These are phyloP conservation scores for Plebejus anna DNA, from an alignment of 2,888 invertebrate genomes.

Conservation along the genomic window DNA sequence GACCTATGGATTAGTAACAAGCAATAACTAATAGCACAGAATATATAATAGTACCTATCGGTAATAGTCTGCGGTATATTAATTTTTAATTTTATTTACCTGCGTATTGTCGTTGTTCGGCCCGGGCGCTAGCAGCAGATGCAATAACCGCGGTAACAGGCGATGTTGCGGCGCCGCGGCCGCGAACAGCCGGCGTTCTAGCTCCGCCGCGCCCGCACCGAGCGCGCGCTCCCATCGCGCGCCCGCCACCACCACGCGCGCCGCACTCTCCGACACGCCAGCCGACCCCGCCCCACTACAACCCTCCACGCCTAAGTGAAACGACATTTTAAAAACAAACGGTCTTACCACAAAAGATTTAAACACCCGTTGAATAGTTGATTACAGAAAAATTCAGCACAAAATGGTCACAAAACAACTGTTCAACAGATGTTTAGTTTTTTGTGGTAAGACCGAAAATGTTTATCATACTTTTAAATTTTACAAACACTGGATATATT, in stretches of 20 bases:
- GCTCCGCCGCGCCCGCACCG: slow-evolving; percentile 55
- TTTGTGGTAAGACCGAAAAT: no score
- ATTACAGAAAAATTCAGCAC: no score
- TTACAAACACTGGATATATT: no score
- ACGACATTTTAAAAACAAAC: no score
- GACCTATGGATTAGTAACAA: slow-evolving; percentile 69
- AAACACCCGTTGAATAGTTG: no score
- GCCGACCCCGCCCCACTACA: slow-evolving; percentile 42
- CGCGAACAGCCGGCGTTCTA: slow-evolving; percentile 67
- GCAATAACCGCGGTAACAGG: slow-evolving; percentile 69
- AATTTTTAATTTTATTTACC: background rate
- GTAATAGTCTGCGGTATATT: no score
- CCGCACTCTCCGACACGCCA: slow-evolving; percentile 55
- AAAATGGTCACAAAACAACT: no score
- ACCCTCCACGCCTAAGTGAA: slow-evolving; percentile 17
- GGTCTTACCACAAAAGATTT: no score
- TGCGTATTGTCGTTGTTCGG: slow-evolving; percentile 35
- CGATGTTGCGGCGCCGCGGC: slow-evolving; percentile 68
- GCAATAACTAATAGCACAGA: no score
- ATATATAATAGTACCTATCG: no score
- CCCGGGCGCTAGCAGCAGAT: slow-evolving; percentile 52
- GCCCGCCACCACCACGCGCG: slow-evolving; percentile 64
- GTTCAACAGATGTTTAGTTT: no score
- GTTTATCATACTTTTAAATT: no score
- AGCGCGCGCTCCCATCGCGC: slow-evolving; percentile 67